phyloP scores from a whole-genome alignment of 2,888 invertebrate genomes.

The Cerastoderma edule region DNA sequence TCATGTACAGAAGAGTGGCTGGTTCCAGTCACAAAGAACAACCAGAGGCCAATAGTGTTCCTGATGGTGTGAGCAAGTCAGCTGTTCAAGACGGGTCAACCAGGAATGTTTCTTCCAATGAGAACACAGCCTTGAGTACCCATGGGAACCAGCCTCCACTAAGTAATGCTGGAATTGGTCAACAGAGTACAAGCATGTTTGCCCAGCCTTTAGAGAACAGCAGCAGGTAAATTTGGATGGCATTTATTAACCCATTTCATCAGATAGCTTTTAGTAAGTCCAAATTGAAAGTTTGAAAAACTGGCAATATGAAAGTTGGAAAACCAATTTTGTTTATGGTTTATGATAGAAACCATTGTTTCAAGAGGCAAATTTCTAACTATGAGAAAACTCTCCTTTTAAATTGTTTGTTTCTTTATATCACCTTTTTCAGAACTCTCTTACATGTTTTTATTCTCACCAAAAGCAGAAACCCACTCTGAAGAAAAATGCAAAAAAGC shows the following conservation, averaged over 20 bases:
- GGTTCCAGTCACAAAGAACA: constrained; percentile 6
- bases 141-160: background rate
- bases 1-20: constrained; percentile 61
- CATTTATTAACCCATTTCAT: background rate
- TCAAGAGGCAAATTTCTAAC: too few species aligned
- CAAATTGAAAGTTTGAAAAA: too few species aligned
- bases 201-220: background rate
- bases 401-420: too few species aligned
- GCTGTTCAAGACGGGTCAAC: background rate
- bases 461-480: too few species aligned
- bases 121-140: background rate
- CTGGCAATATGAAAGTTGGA: too few species aligned
- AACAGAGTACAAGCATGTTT: background rate
- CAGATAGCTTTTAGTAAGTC: background rate
- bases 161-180: background rate
- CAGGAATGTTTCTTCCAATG: background rate
- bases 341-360: too few species aligned
- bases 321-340: too few species aligned
- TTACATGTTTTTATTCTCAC: too few species aligned
- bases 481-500: too few species aligned
- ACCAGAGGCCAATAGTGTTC: background rate
- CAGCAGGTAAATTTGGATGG: background rate
- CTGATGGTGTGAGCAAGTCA: background rate
- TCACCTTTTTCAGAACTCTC: too few species aligned
- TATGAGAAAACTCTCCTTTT: too few species aligned